phyloP scores from a whole-genome alignment of 2,797 vertebrate genomes.

The Chaunax sp. region DNA sequence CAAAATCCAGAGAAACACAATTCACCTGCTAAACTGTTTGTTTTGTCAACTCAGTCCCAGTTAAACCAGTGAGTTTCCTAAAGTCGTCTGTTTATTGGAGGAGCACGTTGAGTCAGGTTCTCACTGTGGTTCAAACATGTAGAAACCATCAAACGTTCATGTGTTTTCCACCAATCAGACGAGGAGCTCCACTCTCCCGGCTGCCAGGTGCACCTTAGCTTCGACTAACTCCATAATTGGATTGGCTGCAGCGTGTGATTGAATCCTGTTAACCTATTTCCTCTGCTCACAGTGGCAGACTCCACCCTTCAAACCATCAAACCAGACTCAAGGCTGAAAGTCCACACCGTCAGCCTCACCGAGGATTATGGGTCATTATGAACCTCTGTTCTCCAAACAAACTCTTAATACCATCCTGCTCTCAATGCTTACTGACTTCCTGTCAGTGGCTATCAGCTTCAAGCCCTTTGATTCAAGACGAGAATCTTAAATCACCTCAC shows the following conservation, averaged over 20 bases:
- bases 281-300: slow-evolving; percentile 54
- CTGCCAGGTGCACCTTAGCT: slow-evolving; percentile 64
- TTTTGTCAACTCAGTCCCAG: slow-evolving; percentile 30
- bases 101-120: slow-evolving; percentile 26
- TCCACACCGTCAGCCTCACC: slow-evolving; percentile 37
- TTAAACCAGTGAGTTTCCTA: no score
- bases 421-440: no score
- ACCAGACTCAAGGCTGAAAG: slow-evolving; percentile 40
- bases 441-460: no score
- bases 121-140: slow-evolving; percentile 18
- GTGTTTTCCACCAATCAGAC: slow-evolving; percentile 31
- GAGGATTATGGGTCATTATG: slow-evolving; percentile 54
- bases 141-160: slow-evolving; percentile 51
- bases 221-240: slow-evolving; percentile 72
- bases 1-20: slow-evolving; percentile 5
- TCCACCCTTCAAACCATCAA: slow-evolving; percentile 53
- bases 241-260: slow-evolving; percentile 75
- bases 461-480: no score
- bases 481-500: no score
- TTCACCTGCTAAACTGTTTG: slow-evolving; percentile 26
- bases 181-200: slow-evolving; percentile 1
- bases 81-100: slow-evolving; percentile 53
- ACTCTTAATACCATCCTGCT: no score
- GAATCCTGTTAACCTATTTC: slow-evolving; percentile 80
- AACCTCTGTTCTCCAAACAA: not conserved